A percentile compares a stretch with the other conserved stretches of the same genome.
These are phyloP conservation scores for Pinna nobilis DNA, from an alignment of 1,140 invertebrate genomes.

Conservation along the genomic window DNA sequence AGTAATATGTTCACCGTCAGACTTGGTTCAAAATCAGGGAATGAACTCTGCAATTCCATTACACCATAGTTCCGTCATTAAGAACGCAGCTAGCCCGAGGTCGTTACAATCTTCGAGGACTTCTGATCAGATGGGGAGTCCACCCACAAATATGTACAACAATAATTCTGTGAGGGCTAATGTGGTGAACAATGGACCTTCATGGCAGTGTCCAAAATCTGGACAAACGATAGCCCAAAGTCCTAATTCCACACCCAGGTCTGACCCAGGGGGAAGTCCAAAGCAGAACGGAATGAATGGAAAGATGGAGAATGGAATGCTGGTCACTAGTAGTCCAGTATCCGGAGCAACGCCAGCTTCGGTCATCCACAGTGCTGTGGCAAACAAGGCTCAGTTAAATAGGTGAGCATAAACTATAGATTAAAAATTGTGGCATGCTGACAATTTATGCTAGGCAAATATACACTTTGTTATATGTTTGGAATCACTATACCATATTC, in stretches of 20 bases:
- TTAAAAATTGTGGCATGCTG: too few relatives aligned
- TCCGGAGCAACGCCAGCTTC: constrained; percentile 61
- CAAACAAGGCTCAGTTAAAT: constrained; percentile 32
- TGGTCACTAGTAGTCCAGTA: constrained; percentile 51
- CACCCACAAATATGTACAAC: constrained; percentile 42
- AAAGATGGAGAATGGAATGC: constrained; percentile 27
- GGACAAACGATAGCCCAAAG: constrained; percentile 46
- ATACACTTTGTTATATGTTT: too few relatives aligned
- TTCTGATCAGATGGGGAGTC: constrained; percentile 44
- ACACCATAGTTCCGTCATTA: constrained; percentile 65
- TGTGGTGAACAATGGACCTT: constrained; percentile 48
- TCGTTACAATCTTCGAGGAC: constrained; percentile 33
- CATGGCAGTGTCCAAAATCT: constrained; percentile 54
- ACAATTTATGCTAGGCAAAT: too few relatives aligned
- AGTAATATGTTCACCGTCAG: constrained; percentile 40
- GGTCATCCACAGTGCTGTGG: constrained; percentile 62
- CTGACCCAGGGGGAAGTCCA: constrained; percentile 49
- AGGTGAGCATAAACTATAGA: background rate
- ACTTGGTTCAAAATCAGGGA: constrained; percentile 37
- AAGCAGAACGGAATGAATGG: constrained; percentile 41
- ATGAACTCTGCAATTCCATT: constrained; percentile 39
- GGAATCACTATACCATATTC: too few relatives aligned
- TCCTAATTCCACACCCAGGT: constrained; percentile 49
- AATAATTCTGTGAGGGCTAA: constrained; percentile 43
- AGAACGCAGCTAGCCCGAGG: constrained; percentile 57